These are phyloP conservation scores for Meiosimyza decipiens DNA, from an alignment of 2,888 invertebrate genomes.

Conservation along the genomic window DNA sequence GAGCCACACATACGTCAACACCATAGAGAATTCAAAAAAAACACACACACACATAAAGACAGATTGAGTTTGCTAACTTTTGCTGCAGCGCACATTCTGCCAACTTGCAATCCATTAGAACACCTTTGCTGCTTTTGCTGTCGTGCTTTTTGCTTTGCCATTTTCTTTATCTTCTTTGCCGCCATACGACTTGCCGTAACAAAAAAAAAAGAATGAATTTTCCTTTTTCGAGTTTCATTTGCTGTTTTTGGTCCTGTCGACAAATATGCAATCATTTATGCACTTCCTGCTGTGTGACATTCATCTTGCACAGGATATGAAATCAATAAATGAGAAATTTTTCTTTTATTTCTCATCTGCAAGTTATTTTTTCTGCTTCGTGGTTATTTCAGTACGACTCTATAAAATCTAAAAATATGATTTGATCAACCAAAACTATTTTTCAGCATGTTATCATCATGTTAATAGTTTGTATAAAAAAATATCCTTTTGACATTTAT, in stretches of 20 bases:
- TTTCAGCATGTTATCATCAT: too few relatives aligned
- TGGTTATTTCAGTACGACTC: too few relatives aligned
- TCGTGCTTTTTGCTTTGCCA: background rate
- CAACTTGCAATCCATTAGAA: constrained; percentile 1
- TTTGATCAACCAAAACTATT: too few relatives aligned
- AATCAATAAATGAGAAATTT: constrained; percentile 11
- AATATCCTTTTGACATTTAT: too few relatives aligned
- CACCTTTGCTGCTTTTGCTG: background rate
- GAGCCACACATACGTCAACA: background rate
- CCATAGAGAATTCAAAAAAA: background rate
- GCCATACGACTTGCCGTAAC: too few relatives aligned
- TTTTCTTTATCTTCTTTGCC: background rate
- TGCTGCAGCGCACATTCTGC: background rate
- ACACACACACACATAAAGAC: background rate
- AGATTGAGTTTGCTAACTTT: constrained; percentile 5
- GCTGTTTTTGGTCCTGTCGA: constrained; percentile 19
- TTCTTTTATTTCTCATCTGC: too few relatives aligned
- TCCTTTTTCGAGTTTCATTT: background rate
- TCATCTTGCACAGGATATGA: constrained; percentile 16
- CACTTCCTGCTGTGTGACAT: constrained; percentile 25
- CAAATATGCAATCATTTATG: constrained; percentile 29
- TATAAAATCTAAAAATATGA: too few relatives aligned
- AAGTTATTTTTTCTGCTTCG: too few relatives aligned
- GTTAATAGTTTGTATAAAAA: too few relatives aligned
- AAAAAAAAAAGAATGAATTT: background rate